Evolutionary conservation across 1,140 invertebrate species (phyloP), one percentile per base, ranked within the genome.

Genomic region (Trachymyrmex cornetzi): DNA sequence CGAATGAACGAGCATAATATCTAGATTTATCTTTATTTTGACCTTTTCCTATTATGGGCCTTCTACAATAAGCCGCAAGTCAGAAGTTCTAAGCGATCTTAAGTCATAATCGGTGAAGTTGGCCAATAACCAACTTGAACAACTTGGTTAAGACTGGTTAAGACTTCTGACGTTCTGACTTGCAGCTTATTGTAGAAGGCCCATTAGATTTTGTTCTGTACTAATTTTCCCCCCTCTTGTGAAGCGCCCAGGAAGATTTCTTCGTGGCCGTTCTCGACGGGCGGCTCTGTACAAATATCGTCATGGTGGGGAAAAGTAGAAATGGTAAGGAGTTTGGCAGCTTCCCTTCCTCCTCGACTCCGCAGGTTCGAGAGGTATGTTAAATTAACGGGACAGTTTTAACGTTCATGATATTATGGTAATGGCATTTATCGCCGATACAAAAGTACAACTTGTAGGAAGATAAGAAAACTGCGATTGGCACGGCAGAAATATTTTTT

Each of bases 381-480:
- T 84, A 74, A 82, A 82, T 48, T 74, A 74, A 82, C 67, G 53
- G 38, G 14, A 74, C 38, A 84, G 7, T 74, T 82, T 74, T 30
- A 48, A 84, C 27, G 12, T 80, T 72, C 27, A 24, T 27, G 27
- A 48, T 0, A 81, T 48, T 66, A 22, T 11, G 22, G 12, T 57
- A 57, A 11, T 30, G 50, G 30, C 50, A 72, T 48, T 50, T 61
- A 61, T 11, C 27, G 14, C 19, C 30, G 6, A 34, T 22, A 50
- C 6, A 63, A 74, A 75, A 74, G 44, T 59, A 16, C 7, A 69
- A 34, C n/a, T 66, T n/a, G 2, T 14, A 9, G 55, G 22, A 19
- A 24, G 9, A 38, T 44, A 24, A 48, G n/a, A 38, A 16, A 59
- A 59, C 22, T 19, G 19, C 4, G 3, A 12, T 22, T 19, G 9